These are phyloP conservation scores for Nomada fabriciana DNA, from an alignment of 2,888 invertebrate genomes.

Conservation along the genomic window DNA sequence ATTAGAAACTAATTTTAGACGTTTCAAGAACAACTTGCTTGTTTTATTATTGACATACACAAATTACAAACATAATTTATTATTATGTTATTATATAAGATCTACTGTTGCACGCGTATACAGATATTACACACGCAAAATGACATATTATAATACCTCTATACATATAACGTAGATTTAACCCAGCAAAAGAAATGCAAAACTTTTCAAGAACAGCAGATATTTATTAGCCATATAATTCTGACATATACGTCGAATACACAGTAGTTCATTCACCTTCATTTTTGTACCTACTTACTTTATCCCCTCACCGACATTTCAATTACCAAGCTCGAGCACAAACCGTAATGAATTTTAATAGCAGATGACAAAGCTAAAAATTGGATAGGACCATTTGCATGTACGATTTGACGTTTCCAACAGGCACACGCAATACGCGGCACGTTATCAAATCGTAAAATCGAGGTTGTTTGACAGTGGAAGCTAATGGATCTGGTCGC, in stretches of 20 bases:
- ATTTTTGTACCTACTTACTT: background rate
- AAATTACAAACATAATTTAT: too few relatives aligned
- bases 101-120: too few relatives aligned
- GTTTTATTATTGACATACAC: too few relatives aligned
- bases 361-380: background rate
- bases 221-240: too few relatives aligned
- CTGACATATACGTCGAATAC: background rate
- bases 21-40: too few relatives aligned
- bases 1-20: too few relatives aligned
- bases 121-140: too few relatives aligned
- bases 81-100: too few relatives aligned
- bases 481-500: conserved; percentile 52
- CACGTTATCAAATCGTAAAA: conserved; percentile 38
- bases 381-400: background rate
- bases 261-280: background rate
- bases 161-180: too few relatives aligned
- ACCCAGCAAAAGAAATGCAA: too few relatives aligned
- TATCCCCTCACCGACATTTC: background rate
- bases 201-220: too few relatives aligned
- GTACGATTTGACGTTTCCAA: background rate
- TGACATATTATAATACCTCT: too few relatives aligned
- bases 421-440: conserved; percentile 14
- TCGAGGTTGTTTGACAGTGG: conserved; percentile 7
- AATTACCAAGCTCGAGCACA: background rate
- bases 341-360: background rate